Base-by-base conservation (phyloP, 2,113 vertebrate genomes). In the Australoheros scitulus region DNA sequence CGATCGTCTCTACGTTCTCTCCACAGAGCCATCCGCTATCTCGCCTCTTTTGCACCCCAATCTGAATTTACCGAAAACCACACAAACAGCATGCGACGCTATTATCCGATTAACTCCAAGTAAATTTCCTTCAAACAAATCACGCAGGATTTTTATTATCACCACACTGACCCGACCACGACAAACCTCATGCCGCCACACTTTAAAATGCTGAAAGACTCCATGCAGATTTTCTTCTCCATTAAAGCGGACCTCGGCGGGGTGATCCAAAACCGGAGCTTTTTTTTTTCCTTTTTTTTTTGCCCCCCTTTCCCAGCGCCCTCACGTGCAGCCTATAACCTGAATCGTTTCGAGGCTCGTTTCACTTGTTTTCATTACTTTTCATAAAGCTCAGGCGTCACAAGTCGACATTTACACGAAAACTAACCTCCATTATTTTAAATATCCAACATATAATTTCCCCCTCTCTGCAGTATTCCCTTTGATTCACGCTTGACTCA, bases 401-500 rank as follows among this genome's bases (percentile, higher is more conserved):
- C 79, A 50, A 74, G 29, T 80, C 22, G 80, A 86, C 83, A 77
- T 93, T 94, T 91, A 92, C 86, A 83, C 90, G 63, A 90, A 88
- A 94, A 92, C 87, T 92, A 94, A 92, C 88, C 93, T 94, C 86
- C 90, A 94, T 95, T 90, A 88, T 95, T 95, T 93, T 90, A 93
- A 95, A 94, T 88, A 92, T 94, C 92, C 89, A 94, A 95, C 89
- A 88, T 92, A 93, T 93, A 94, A 95, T 95, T 93, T 87, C 92
- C 93, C 89, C 82, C 93, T 92, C 94, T 95, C 93, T 91, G 94
- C 94, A 92, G 92, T 87, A 93, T 95, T 96, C 94, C 94, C 96
- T 97, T 97, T 97, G 96, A 97, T 97, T 96, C 94, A 94, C 94
- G 96, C 86, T 95, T 96, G 95, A 96, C 95, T 97, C 96, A 95